Percentiles rank a stretch among this genome's conserved stretches.
phyloP scores from a whole-genome alignment of 2,888 invertebrate genomes.

The Tricholauxania praeusta region DNA sequence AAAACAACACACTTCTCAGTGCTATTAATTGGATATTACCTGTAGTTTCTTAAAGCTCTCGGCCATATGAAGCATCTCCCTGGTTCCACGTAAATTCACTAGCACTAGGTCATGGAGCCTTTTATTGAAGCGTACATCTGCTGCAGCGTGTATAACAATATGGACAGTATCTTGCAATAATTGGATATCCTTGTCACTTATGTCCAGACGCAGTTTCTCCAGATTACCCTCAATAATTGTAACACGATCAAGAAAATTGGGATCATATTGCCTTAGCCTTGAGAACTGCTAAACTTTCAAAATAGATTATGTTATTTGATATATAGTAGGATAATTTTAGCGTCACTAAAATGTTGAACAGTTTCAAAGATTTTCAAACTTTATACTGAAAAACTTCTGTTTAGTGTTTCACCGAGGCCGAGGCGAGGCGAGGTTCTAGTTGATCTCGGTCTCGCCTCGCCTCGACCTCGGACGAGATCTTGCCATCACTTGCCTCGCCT shows the following conservation, averaged over 20 bases:
- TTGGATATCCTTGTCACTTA: conserved; percentile 44
- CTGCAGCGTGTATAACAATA: conserved; percentile 54
- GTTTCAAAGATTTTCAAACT: too few relatives aligned
- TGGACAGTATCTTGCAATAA: conserved; percentile 50
- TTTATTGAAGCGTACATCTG: conserved; percentile 54
- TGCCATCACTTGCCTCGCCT: too few relatives aligned
- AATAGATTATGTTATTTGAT: too few relatives aligned
- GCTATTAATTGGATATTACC: conserved; percentile 29
- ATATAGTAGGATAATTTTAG: too few relatives aligned
- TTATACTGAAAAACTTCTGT: too few relatives aligned
- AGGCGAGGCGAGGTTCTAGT: too few relatives aligned
- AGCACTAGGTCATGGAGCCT: conserved; percentile 47
- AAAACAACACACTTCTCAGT: too few relatives aligned
- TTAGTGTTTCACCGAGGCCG: too few relatives aligned
- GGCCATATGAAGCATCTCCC: conserved; percentile 49
- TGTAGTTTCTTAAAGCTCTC: conserved; percentile 48
- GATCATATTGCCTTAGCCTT: conserved; percentile 26
- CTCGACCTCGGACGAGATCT: too few relatives aligned
- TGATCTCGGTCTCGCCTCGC: too few relatives aligned
- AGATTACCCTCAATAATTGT: conserved; percentile 53
- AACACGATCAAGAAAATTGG: conserved; percentile 47
- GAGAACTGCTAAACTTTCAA: too few relatives aligned
- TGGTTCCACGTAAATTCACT: conserved; percentile 53
- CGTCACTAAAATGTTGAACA: too few relatives aligned
- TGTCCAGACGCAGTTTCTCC: conserved; percentile 45